Evolutionary conservation across 2,797 vertebrate species (phyloP).

Genomic region (Sphenodon punctatus): DNA sequence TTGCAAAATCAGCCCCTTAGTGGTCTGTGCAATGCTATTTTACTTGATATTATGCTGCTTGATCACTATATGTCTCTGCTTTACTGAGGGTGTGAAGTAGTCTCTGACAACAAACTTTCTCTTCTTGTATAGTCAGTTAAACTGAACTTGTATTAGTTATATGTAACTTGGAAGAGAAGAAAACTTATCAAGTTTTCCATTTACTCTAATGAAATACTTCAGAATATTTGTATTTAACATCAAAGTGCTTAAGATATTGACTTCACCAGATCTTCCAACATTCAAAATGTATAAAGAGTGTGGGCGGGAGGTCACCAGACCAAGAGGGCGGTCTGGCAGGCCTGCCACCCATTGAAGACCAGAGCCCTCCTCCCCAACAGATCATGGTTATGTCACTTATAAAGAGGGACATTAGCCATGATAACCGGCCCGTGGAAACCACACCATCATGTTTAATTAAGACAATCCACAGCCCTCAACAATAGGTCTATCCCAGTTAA

Average conservation of each 20-base stretch:
- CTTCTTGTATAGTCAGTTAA: constrained; percentile 10
- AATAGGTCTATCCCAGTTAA: too few relatives aligned
- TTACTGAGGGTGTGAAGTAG: constrained; percentile 35
- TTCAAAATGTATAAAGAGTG: too few relatives aligned
- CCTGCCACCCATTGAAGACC: too few relatives aligned
- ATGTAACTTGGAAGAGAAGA: not conserved
- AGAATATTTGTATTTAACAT: not conserved
- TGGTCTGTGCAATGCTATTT: constrained; percentile 38
- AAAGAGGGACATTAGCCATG: too few relatives aligned
- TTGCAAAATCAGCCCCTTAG: not conserved
- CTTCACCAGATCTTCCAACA: too few relatives aligned
- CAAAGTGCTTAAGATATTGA: not conserved
- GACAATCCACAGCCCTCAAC: too few relatives aligned
- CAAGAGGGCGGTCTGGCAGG: too few relatives aligned
- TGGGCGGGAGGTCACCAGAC: too few relatives aligned
- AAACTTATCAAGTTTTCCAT: not conserved
- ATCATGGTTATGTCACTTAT: too few relatives aligned
- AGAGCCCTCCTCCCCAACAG: too few relatives aligned
- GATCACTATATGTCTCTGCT: constrained; percentile 33
- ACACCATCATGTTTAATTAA: too few relatives aligned
- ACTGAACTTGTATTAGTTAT: not conserved
- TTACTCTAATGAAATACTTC: not conserved
- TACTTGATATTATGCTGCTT: constrained; percentile 33
- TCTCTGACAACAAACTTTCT: constrained; percentile 28
- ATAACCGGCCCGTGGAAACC: too few relatives aligned